A percentile compares a stretch with the other conserved stretches of the same genome.
Conservation (phyloP, 2,797 vertebrate genomes). For the Muscicapa comitata region DNA sequence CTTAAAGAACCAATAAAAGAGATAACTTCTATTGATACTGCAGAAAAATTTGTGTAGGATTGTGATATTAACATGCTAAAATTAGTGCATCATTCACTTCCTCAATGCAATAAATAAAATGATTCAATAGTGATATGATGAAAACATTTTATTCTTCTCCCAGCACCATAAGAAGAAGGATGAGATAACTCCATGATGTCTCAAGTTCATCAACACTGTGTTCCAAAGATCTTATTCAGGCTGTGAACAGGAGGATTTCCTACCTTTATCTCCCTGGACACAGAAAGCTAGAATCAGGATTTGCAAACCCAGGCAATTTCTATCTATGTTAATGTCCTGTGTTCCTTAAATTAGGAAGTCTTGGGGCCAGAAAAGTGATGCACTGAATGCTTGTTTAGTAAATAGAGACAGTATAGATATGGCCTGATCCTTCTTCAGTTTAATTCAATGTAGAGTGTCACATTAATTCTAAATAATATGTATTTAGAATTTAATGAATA, state of each 20-base stretch:
- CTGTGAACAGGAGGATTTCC: neutral
- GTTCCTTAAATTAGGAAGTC: neutral
- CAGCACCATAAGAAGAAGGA: neutral
- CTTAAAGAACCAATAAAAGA: neutral
- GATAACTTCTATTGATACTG: accelerated
- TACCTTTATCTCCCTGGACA: neutral
- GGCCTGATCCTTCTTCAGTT: neutral
- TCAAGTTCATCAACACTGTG: neutral
- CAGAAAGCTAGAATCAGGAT: neutral
- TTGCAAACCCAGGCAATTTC: neutral
- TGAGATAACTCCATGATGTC: neutral
- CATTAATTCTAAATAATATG: neutral
- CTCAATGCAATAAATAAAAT: neutral
- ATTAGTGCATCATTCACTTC: neutral
- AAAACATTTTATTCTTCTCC: neutral
- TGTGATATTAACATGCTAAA: neutral
- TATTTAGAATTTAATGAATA: neutral
- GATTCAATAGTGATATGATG: neutral
- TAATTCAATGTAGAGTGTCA: neutral
- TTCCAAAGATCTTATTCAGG: neutral
- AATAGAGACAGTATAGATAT: accelerated
- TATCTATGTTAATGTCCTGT: neutral
- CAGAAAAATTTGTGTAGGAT: neutral
- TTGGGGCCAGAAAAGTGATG: neutral
- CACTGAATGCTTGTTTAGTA: neutral